These are phyloP conservation scores for Siniperca undulata DNA, from an alignment of 2,797 vertebrate species.

Conservation along the genomic window DNA sequence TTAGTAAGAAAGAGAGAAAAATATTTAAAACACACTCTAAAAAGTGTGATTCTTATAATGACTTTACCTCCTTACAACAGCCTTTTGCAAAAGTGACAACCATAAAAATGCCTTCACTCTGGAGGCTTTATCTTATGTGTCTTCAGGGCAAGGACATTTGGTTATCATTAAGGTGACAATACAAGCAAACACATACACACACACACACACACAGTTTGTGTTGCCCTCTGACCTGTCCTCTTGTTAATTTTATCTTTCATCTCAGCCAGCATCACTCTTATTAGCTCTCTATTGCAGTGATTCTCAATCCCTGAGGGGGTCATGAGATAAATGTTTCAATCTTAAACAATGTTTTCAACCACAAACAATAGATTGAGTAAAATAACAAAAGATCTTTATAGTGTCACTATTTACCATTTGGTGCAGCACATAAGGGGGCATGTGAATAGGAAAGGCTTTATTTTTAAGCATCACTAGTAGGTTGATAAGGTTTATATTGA, in stretches of 20 bases:
- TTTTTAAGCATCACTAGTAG: too few relatives aligned
- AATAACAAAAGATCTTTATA: not conserved
- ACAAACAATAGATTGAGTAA: not conserved
- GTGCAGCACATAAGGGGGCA: too few relatives aligned
- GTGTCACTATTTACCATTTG: not conserved
- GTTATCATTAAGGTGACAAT: slow-evolving; percentile 1
- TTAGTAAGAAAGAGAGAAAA: not conserved
- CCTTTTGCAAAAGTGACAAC: not conserved
- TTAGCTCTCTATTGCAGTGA: not conserved
- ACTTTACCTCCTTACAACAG: not conserved
- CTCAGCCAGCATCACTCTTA: slow-evolving; percentile 13
- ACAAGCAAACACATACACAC: not conserved
- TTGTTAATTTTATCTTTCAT: slow-evolving; percentile 29
- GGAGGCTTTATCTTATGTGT: not conserved
- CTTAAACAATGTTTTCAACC: not conserved
- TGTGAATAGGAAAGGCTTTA: too few relatives aligned
- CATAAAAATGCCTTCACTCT: not conserved
- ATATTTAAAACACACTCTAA: not conserved
- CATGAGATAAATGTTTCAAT: not conserved
- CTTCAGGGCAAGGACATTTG: not conserved
- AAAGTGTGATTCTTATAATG: not conserved
- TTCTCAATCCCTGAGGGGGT: not conserved
- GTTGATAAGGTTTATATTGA: too few relatives aligned
- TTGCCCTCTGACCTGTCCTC: slow-evolving; percentile 13
- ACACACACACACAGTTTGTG: not conserved